Conservation (phyloP, 2,888 invertebrate species). For the Plagodis dolabraria region DNA sequence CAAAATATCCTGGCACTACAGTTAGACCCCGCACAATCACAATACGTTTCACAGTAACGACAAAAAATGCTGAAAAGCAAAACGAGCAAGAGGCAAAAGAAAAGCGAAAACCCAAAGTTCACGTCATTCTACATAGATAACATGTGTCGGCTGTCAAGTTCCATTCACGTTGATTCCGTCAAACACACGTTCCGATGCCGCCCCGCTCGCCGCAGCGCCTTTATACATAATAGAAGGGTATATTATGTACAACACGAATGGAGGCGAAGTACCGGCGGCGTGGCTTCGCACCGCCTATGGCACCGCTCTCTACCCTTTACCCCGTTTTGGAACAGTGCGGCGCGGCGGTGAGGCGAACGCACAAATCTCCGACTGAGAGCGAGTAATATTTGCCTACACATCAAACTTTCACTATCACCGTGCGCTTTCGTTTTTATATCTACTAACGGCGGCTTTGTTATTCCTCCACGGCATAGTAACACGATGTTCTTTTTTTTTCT, state of each 20-base stretch:
- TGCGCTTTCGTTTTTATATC: slow-evolving; percentile 83
- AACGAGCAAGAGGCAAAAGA: slow-evolving; percentile 31
- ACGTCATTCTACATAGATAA: slow-evolving; percentile 57
- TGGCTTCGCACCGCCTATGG: slow-evolving; percentile 45
- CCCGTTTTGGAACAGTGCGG: slow-evolving; percentile 69
- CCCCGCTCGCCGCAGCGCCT: slow-evolving; percentile 42
- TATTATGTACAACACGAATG: slow-evolving; percentile 37
- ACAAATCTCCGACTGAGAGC: slow-evolving; percentile 80
- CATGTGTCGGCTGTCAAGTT: slow-evolving; percentile 75
- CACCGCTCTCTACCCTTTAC: slow-evolving; percentile 57
- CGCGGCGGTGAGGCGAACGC: slow-evolving; percentile 63
- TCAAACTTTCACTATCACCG: slow-evolving; percentile 83
- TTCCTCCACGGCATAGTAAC: slow-evolving; percentile 46
- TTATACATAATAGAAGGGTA: slow-evolving; percentile 70
- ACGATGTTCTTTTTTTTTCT: slow-evolving; percentile 55
- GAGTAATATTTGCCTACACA: slow-evolving; percentile 84
- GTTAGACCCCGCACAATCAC: no score
- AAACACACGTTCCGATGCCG: slow-evolving; percentile 57
- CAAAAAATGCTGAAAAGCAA: slow-evolving; percentile 11
- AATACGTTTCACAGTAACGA: background rate
- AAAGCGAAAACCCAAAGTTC: slow-evolving; percentile 53
- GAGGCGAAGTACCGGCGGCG: slow-evolving; percentile 56
- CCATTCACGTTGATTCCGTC: slow-evolving; percentile 75
- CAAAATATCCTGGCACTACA: no score
- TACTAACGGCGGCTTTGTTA: slow-evolving; percentile 72